Base-by-base conservation (phyloP, 1,140 invertebrate genomes). In the Leptinotarsa undecemlineata region DNA sequence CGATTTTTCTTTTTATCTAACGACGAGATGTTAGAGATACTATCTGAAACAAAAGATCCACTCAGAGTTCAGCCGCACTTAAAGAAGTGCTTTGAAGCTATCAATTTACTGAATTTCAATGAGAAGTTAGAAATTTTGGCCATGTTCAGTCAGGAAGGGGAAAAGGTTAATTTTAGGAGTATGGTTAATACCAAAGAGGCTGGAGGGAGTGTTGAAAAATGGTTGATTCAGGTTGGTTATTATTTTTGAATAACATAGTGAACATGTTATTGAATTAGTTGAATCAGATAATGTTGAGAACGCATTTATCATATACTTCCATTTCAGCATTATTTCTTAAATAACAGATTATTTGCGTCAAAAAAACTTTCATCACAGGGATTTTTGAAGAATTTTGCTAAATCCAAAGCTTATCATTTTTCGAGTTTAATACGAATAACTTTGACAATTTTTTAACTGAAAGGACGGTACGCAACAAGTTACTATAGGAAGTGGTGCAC, bases 1-100 rank as follows among this genome's bases (percentile, higher is more conserved):
- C 88, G 96, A 82, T 97, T 98, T 83, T 98, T 97, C 87, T 98
- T 98, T 82, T 87, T 98, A 51, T 98, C 96, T 8, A 98, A 98
- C 82, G 95, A 98, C 81, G 96, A 98, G 87, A 94, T 98, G 90
- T 87, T 98, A 23, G 95, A 98, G 86, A 98, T 98, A 81, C 86
- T 98, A 61, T 96, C 96, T 1, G 95, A 98, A 88, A 92, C 94
- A 0, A 97, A 96, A 86, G 95, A 98, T 87, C 95, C 92, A 1
- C 82, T 91, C 17, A 90, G 94, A 75, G 95, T 98, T 4, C 95
- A 97, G 81, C 95, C 95, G 0, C 95, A 97, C 88, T 86, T 98
- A 63, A 94, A 94, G 84, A 98, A 98, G 86, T 97, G 94, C 86
- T 97, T 98, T 80, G 94, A 96, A 85, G 92, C 92, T 47, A 93